Conservation (phyloP, 2,113 vertebrate genomes). For the Xenus cinereus region DNA sequence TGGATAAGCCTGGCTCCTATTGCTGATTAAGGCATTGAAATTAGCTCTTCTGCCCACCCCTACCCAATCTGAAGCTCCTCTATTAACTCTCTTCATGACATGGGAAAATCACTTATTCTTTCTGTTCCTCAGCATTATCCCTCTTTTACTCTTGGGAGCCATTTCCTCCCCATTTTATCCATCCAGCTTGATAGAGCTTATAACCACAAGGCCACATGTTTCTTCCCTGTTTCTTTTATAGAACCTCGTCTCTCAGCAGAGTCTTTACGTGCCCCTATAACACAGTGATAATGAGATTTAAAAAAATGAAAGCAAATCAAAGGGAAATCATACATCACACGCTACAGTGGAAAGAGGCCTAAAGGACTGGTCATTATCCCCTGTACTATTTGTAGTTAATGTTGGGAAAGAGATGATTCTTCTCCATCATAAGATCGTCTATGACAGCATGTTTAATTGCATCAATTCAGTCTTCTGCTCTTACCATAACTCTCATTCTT, state of each 20-base stretch:
- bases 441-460: background rate
- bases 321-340: background rate
- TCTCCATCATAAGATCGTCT: background rate
- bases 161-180: background rate
- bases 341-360: background rate
- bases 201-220: background rate
- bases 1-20: background rate
- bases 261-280: background rate
- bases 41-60: background rate
- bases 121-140: background rate
- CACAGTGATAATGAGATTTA: background rate
- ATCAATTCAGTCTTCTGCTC: background rate
- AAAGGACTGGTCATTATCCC: background rate
- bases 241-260: background rate
- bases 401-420: background rate
- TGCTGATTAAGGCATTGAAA: background rate
- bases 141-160: background rate
- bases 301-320: background rate
- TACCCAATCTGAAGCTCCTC: background rate
- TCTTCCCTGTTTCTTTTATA: background rate
- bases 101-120: background rate
- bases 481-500: background rate
- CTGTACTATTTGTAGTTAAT: background rate
- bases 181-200: background rate
- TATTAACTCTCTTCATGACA: background rate